These are phyloP conservation scores for Poecilus cupreus DNA, from an alignment of 2,888 invertebrate genomes.

Conservation along the genomic window DNA sequence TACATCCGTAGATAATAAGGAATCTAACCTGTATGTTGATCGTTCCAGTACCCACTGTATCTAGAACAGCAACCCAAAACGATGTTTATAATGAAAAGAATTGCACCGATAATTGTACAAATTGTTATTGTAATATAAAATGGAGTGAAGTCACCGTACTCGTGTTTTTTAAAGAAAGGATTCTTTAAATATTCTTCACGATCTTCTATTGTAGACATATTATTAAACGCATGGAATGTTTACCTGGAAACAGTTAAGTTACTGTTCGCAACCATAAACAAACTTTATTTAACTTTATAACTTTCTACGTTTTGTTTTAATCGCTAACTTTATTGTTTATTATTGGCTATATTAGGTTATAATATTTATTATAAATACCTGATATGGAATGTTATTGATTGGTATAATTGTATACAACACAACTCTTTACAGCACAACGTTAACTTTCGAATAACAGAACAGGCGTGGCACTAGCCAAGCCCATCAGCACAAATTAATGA, in stretches of 20 bases:
- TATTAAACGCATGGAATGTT: conserved; percentile 59
- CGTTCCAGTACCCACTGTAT: conserved; percentile 87
- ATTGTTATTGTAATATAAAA: conserved; percentile 90
- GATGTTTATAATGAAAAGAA: conserved; percentile 84
- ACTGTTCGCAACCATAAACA: conserved; percentile 18
- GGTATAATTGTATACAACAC: neutral
- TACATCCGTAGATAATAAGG: neutral
- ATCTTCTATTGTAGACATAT: conserved; percentile 80
- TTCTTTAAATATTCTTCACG: conserved; percentile 78
- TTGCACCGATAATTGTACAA: conserved; percentile 82
- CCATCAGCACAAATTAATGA: neutral
- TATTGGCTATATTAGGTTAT: neutral
- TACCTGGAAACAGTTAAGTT: conserved; percentile 44
- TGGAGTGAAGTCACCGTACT: conserved; percentile 85
- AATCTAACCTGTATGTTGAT: conserved; percentile 83
- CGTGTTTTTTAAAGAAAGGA: conserved; percentile 77
- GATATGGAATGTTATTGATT: neutral
- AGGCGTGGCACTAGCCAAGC: conserved; percentile 15
- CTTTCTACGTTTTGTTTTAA: too few relatives aligned
- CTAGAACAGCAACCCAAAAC: conserved; percentile 88
- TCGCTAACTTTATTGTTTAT: neutral
- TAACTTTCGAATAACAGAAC: neutral
- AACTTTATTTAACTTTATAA: conserved; percentile 10
- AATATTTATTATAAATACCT: neutral
- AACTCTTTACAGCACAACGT: neutral